Evolutionary conservation across 2,888 invertebrate species (phyloP).

Genomic region (Ariolimax columbianus): DNA sequence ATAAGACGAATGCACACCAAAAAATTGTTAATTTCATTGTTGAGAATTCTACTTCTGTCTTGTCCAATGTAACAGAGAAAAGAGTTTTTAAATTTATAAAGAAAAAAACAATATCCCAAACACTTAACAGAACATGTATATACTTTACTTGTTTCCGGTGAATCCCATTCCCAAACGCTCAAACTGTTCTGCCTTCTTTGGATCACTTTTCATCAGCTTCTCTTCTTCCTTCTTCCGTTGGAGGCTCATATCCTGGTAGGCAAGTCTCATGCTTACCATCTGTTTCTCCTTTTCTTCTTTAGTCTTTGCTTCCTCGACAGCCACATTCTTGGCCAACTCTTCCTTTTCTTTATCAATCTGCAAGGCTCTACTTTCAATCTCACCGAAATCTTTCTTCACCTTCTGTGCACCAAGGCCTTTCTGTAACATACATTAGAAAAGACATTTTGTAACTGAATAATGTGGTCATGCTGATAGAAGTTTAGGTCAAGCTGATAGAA

Average conservation of each 20-base stretch:
- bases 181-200: conserved; percentile 90
- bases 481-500: no score
- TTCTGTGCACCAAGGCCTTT: conserved; percentile 91
- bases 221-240: conserved; percentile 84
- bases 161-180: conserved; percentile 94
- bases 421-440: conserved; percentile 57
- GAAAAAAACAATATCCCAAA: no score
- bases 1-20: no score
- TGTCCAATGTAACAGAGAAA: no score
- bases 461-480: not conserved
- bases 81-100: no score
- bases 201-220: conserved; percentile 86
- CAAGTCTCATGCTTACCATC: conserved; percentile 78
- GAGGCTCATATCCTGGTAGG: conserved; percentile 77
- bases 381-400: conserved; percentile 95
- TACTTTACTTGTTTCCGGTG: conserved; percentile 65
- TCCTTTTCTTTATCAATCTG: conserved; percentile 88
- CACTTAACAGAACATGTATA: not conserved
- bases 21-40: no score
- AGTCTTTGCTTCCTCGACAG: conserved; percentile 68
- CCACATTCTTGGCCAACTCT: conserved; percentile 68
- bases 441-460: not conserved
- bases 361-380: conserved; percentile 93
- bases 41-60: no score
- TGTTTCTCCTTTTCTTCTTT: conserved; percentile 84